phyloP scores from a whole-genome alignment of 1,140 invertebrate species.

The Chironomus tepperi region DNA sequence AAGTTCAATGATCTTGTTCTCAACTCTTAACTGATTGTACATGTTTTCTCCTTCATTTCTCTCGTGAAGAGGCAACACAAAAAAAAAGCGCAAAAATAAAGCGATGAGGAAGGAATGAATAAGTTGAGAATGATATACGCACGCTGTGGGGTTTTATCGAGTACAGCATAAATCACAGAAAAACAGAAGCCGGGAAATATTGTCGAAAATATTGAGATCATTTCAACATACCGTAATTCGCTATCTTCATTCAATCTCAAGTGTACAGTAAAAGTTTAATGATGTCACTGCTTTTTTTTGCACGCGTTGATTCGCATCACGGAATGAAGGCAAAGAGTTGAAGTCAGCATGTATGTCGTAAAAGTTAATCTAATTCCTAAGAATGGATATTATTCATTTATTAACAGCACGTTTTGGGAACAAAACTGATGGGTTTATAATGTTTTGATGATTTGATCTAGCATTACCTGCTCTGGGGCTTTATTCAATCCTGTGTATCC shows the following conservation, averaged over 20 bases:
- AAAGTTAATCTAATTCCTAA: neutral
- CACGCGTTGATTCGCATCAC: neutral
- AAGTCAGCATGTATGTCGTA: neutral
- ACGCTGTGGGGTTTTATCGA: constrained; percentile 5
- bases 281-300: neutral
- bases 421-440: no score
- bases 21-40: no score
- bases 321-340: neutral
- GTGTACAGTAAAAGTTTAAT: constrained; percentile 15
- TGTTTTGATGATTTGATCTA: no score
- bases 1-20: no score
- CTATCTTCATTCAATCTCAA: neutral
- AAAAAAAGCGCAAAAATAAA: no score
- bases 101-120: no score
- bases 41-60: no score
- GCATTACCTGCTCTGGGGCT: no score
- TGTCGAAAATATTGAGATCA: constrained; percentile 8
- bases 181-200: neutral
- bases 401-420: no score
- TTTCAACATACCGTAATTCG: neutral
- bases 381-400: neutral
- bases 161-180: constrained; percentile 13
- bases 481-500: no score
- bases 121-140: neutral
- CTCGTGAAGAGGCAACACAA: no score